Evolutionary conservation across 2,113 vertebrate genomes (phyloP).

Genomic region (Willisornis vidua): DNA sequence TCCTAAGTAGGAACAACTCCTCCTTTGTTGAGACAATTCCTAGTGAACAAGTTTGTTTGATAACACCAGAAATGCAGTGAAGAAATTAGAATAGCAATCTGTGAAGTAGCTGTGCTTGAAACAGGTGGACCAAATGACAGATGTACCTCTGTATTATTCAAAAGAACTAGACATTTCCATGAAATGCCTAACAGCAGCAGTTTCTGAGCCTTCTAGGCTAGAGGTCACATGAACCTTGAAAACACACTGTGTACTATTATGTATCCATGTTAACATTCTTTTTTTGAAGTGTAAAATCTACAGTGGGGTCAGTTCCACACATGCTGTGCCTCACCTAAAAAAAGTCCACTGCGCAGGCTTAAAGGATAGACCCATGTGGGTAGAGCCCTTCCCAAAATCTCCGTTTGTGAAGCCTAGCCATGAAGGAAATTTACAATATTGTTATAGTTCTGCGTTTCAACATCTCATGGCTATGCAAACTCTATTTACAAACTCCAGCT

Average conservation of each 20-base stretch:
- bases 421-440: background rate
- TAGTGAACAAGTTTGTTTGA: background rate
- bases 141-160: background rate
- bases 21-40: background rate
- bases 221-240: rapidly evolving
- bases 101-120: background rate
- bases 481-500: background rate
- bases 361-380: too few relatives aligned
- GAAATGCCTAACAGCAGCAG: background rate
- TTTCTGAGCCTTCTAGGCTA: background rate
- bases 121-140: background rate
- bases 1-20: background rate
- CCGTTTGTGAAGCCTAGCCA: too few relatives aligned
- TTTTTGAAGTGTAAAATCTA: background rate
- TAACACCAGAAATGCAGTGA: background rate
- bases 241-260: background rate
- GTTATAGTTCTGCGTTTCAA: background rate
- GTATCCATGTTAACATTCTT: background rate
- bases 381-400: too few relatives aligned
- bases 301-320: background rate
- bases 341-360: too few relatives aligned
- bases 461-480: background rate
- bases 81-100: background rate
- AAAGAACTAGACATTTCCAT: background rate
- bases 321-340: too few relatives aligned